phyloP scores from a whole-genome alignment of 1,140 invertebrate genomes.

The Mizuhopecten yessoensis region DNA sequence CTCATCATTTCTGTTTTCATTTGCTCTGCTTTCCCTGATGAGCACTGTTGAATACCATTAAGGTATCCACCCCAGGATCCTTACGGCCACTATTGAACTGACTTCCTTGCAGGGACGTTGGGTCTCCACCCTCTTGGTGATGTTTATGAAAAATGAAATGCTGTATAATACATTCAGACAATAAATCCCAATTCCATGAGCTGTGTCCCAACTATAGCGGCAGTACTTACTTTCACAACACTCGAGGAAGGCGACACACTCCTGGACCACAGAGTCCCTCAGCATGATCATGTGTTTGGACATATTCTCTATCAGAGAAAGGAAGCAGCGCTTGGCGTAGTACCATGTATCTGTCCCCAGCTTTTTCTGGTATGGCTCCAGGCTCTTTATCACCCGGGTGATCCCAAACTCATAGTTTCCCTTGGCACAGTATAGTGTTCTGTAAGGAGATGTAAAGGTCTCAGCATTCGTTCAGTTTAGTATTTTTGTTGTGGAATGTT shows the following conservation, averaged over 20 bases:
- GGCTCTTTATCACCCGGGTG: slow-evolving; percentile 97
- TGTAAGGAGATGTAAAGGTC: slow-evolving; percentile 68
- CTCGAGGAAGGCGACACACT: slow-evolving; percentile 96
- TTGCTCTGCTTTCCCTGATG: no score
- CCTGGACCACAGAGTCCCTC: slow-evolving; percentile 93
- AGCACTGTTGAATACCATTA: no score
- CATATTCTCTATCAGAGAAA: slow-evolving; percentile 96
- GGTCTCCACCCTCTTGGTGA: no score
- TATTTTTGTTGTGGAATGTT: no score
- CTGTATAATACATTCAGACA: no score
- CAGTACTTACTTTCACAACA: slow-evolving; percentile 89
- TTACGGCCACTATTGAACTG: no score
- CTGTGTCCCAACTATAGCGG: neutral
- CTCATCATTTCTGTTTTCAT: no score
- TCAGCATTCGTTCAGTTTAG: neutral
- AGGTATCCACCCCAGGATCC: no score
- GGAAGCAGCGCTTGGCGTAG: slow-evolving; percentile 97
- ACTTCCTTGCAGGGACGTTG: no score
- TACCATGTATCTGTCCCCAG: slow-evolving; percentile 98
- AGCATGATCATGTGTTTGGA: slow-evolving; percentile 95
- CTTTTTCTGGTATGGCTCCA: slow-evolving; percentile 98
- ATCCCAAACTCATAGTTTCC: slow-evolving; percentile 99
- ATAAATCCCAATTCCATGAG: no score
- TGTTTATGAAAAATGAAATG: no score
- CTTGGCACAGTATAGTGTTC: slow-evolving; percentile 98